Evolutionary conservation across 1,140 invertebrate genomes (phyloP).

Genomic region (Chironomus tepperi): DNA sequence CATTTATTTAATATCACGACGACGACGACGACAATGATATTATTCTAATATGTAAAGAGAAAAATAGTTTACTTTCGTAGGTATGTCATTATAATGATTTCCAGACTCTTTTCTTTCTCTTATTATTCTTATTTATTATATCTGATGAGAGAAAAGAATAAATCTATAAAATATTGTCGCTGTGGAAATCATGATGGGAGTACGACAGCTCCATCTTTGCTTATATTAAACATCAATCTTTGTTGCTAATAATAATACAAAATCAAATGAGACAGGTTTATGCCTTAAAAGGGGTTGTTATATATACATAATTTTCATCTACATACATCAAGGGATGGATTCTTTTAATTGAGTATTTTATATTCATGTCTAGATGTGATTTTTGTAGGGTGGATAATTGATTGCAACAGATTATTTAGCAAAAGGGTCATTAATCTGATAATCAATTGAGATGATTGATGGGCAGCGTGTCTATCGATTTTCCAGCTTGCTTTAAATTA

Average conservation of each 20-base stretch:
- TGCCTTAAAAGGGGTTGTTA: not conserved
- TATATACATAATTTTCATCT: too few relatives aligned
- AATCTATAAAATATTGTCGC: not conserved
- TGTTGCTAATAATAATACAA: not conserved
- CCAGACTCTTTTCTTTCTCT: not conserved
- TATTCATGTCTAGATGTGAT: not conserved
- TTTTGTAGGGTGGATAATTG: not conserved
- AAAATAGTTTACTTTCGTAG: not conserved
- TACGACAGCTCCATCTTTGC: not conserved
- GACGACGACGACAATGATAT: not conserved
- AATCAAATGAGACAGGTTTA: constrained; percentile 13
- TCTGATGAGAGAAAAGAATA: not conserved
- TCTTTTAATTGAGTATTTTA: not conserved
- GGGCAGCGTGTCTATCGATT: too few relatives aligned
- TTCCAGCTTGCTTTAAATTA: too few relatives aligned
- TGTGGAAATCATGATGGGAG: too few relatives aligned
- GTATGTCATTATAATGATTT: constrained; percentile 14
- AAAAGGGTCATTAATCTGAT: too few relatives aligned
- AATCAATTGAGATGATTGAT: too few relatives aligned
- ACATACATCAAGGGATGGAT: not conserved
- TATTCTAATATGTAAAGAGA: not conserved
- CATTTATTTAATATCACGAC: constrained; percentile 14
- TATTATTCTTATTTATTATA: not conserved
- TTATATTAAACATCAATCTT: not conserved
- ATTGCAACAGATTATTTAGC: not conserved